phyloP scores from a whole-genome alignment of 1,140 invertebrate species.

The Aphelenchoides besseyi region DNA sequence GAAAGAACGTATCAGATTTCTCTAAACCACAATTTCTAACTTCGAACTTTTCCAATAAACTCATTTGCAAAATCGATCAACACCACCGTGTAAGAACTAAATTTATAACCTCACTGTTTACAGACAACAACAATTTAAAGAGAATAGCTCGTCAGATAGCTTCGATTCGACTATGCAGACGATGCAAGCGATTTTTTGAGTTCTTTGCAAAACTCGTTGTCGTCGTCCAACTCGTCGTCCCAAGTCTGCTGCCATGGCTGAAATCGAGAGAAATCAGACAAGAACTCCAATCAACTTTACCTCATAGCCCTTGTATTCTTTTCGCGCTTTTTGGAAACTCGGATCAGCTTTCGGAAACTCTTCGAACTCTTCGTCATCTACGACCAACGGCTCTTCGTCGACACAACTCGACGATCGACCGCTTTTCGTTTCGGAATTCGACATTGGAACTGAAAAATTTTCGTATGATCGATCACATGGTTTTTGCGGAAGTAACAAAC shows the following conservation, averaged over 20 bases:
- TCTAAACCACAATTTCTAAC: too few relatives aligned
- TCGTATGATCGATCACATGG: too few relatives aligned
- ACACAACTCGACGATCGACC: background rate
- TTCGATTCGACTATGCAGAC: background rate
- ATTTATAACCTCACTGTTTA: too few relatives aligned
- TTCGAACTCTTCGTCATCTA: conserved; percentile 13
- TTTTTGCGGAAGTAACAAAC: background rate
- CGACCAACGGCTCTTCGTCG: background rate
- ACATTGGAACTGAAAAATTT: too few relatives aligned
- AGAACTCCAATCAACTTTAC: too few relatives aligned
- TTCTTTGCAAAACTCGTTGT: background rate
- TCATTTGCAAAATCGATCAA: too few relatives aligned
- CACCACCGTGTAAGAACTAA: too few relatives aligned
- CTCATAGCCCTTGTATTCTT: background rate
- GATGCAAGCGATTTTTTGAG: background rate
- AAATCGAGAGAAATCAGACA: background rate
- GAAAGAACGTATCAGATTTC: too few relatives aligned
- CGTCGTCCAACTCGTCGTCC: background rate
- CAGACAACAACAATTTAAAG: too few relatives aligned
- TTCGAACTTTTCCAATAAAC: too few relatives aligned
- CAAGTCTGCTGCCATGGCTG: background rate
- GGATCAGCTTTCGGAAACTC: background rate
- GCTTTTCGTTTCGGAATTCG: too few relatives aligned
- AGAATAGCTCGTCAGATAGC: too few relatives aligned
- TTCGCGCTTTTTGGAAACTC: background rate